Evolutionary conservation across 1,140 invertebrate genomes (phyloP).

Genomic region (Aphelinus certus): DNA sequence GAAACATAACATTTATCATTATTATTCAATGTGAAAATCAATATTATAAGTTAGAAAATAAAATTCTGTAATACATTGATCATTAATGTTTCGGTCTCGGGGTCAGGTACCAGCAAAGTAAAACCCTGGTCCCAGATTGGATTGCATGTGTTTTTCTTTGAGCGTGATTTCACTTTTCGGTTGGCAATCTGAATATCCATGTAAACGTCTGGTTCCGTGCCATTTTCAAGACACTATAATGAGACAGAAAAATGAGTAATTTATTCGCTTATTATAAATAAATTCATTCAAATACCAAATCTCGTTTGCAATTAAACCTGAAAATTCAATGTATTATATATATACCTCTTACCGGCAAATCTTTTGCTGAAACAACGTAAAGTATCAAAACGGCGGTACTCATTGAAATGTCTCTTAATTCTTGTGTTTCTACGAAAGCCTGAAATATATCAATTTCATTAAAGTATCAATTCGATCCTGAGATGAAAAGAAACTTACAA

Average conservation of each 20-base stretch:
- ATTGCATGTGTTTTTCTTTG: constrained; percentile 76
- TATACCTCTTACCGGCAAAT: constrained; percentile 80
- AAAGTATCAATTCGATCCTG: constrained; percentile 10
- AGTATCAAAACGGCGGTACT: constrained; percentile 83
- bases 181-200: constrained; percentile 77
- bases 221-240: constrained; percentile 69
- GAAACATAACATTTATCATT: constrained; percentile 43
- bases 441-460: constrained; percentile 48
- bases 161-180: constrained; percentile 74
- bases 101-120: constrained; percentile 89
- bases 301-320: too few species aligned
- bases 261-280: constrained; percentile 1
- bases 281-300: constrained; percentile 55
- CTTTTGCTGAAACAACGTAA: constrained; percentile 89
- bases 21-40: neutral
- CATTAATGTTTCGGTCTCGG: constrained; percentile 84
- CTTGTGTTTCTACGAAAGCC: constrained; percentile 80
- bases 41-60: neutral
- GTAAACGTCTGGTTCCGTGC: constrained; percentile 83
- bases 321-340: neutral
- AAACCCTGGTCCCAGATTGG: constrained; percentile 87
- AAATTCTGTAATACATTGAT: constrained; percentile 56
- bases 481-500: constrained; percentile 68
- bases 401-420: constrained; percentile 77
- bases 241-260: constrained; percentile 36